Percentiles rank a stretch among this genome's conserved stretches.
These are phyloP conservation scores for Liparis tanakae DNA, from an alignment of 2,797 vertebrate genomes.

Conservation along the genomic window DNA sequence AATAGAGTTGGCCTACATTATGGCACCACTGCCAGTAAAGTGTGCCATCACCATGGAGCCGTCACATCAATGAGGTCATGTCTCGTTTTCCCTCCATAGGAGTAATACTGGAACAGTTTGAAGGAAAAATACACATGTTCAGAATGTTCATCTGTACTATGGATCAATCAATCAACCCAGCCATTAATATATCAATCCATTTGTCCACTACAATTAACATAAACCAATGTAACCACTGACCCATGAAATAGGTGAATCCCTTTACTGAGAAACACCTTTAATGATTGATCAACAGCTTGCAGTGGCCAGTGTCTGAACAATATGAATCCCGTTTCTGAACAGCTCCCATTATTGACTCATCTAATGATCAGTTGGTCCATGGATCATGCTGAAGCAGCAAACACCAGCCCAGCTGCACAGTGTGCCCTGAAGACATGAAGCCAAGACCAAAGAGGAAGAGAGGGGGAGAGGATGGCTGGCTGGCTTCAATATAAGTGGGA, in stretches of 20 bases:
- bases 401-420: conserved; percentile 47
- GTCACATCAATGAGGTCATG: conserved; percentile 75
- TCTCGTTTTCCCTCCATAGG: conserved; percentile 35
- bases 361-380: conserved; percentile 28
- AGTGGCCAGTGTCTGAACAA: conserved; percentile 2
- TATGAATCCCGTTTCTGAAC: conserved; percentile 23
- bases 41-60: conserved; percentile 64
- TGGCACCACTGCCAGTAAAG: conserved; percentile 55
- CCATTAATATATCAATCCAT: not conserved
- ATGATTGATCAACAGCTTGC: conserved; percentile 15
- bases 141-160: not conserved
- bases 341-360: not conserved
- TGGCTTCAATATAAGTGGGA: conserved; percentile 62
- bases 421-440: conserved; percentile 55
- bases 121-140: conserved; percentile 5
- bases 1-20: conserved; percentile 66
- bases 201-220: not conserved
- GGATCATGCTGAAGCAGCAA: conserved; percentile 18
- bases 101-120: conserved; percentile 16
- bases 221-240: not conserved
- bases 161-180: not conserved
- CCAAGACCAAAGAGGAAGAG: conserved; percentile 36
- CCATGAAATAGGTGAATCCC: conserved; percentile 2
- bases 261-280: conserved; percentile 15
- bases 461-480: conserved; percentile 36